Percentiles rank a stretch among this genome's conserved stretches.
Conservation (phyloP, 2,888 invertebrate species). For the Dromius quadrimaculatus region DNA sequence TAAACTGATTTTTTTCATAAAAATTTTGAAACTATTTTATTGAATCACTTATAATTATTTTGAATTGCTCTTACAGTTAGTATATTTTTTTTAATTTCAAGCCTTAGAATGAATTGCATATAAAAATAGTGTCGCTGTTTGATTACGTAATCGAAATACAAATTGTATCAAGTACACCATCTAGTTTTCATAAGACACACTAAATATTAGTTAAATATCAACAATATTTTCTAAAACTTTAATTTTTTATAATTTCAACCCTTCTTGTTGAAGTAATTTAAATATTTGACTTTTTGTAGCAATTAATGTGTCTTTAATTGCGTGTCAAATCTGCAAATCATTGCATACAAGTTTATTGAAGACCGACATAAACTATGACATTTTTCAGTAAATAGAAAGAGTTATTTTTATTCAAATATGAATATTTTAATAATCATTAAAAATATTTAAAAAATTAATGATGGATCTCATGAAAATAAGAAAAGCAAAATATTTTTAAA, state of each 20-base stretch:
- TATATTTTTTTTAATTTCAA: too few species aligned
- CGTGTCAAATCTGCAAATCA: too few species aligned
- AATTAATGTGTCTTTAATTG: too few species aligned
- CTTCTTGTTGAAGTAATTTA: too few species aligned
- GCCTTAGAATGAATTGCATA: too few species aligned
- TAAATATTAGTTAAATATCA: too few species aligned
- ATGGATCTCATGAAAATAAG: not conserved
- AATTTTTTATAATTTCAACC: not conserved
- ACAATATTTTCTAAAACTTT: constrained; percentile 19
- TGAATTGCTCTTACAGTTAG: too few species aligned
- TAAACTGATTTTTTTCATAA: constrained; percentile 45
- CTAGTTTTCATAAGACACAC: not conserved
- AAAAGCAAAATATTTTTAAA: constrained; percentile 1
- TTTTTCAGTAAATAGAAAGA: too few species aligned
- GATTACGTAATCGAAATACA: constrained; percentile 12
- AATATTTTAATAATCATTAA: not conserved
- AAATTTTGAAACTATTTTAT: not conserved
- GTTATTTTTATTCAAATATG: not conserved
- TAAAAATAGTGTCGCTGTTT: too few species aligned
- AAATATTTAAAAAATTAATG: not conserved
- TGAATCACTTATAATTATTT: not conserved
- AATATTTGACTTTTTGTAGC: too few species aligned
- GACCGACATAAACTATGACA: too few species aligned
- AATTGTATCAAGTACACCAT: not conserved
- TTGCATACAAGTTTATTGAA: too few species aligned